phyloP scores from a whole-genome alignment of 2,797 vertebrate genomes.

The Psittacula echo region DNA sequence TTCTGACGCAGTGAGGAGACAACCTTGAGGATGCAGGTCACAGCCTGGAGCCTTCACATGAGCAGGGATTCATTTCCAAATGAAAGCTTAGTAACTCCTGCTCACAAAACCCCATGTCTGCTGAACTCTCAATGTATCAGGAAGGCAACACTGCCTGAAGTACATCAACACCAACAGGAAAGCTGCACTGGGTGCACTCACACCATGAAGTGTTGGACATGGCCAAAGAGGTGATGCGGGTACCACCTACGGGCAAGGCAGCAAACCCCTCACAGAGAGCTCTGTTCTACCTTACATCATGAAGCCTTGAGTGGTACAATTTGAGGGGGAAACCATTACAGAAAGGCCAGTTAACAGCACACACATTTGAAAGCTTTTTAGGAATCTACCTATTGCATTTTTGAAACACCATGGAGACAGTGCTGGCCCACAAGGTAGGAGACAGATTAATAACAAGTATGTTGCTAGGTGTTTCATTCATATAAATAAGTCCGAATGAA shows the following conservation, averaged over 20 bases:
- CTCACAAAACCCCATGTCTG: not conserved
- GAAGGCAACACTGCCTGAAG: not conserved
- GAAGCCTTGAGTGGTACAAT: not conserved
- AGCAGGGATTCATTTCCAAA: not conserved
- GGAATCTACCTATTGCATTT: not conserved
- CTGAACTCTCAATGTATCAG: accelerated
- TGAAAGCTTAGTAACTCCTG: not conserved
- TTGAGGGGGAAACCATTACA: not conserved
- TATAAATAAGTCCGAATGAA: not conserved
- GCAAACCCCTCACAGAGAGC: accelerated
- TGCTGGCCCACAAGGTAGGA: not conserved
- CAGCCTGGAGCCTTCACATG: not conserved
- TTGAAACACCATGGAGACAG: not conserved
- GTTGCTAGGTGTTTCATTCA: not conserved
- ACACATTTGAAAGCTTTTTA: not conserved
- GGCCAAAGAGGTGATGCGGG: not conserved
- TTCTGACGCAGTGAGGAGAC: not conserved
- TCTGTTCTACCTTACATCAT: accelerated
- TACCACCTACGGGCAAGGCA: not conserved
- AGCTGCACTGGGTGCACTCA: not conserved
- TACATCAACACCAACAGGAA: not conserved
- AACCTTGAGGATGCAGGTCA: not conserved
- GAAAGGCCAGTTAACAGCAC: not conserved
- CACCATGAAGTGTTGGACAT: accelerated
- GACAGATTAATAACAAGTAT: not conserved